Base-by-base conservation (phyloP, 2,888 invertebrate species). In the Hypsopygia costalis region DNA sequence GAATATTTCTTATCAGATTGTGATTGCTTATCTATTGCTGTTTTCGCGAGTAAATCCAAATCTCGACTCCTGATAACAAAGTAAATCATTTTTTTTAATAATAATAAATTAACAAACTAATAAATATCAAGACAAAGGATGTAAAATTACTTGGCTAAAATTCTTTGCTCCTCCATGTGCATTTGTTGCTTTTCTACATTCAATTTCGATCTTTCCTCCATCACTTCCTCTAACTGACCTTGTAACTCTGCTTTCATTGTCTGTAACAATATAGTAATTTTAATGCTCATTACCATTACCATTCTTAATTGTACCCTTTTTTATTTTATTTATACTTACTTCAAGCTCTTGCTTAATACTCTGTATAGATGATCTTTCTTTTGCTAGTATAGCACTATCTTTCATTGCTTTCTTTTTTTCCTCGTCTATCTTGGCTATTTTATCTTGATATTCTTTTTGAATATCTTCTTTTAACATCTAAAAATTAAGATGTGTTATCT, bases 1-100 rank as follows among this genome's bases (percentile, higher is more conserved):
- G 85, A 69, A 44, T 81, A 83, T 56, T 90, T 91, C 44, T 83
- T 82, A 32, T 91, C 90, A 0, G 91, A 89, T 48, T 88, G 89
- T 9, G 91, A 85, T 63, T 92, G 91, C 61, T 92, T 92, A 9
- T 90, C 90, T 42, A 92, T 70, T 11, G 91, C 77, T 1, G 89
- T 73, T 70, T 91, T 91, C 6, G 90, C 90, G 29, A 92, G 58
- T 1, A 90, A 69, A 66, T 92, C 82, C 46, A 91, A 64, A 52
- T 89, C 89, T 16, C 87, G 81, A 53, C 74, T 78, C 47, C 89
- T 89, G 50, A 38, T 70, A 69, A 30, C 8, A 25, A n/a, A n/a
- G n/a, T n/a, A n/a, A n/a, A n/a, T n/a, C n/a, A 4, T 27, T 36
- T 6, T 11, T 37, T 12, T 25, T 7, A 34, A 21, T 8, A 6